Conservation (phyloP, 2,113 vertebrate genomes). For the Chloroceryle aenea region DNA sequence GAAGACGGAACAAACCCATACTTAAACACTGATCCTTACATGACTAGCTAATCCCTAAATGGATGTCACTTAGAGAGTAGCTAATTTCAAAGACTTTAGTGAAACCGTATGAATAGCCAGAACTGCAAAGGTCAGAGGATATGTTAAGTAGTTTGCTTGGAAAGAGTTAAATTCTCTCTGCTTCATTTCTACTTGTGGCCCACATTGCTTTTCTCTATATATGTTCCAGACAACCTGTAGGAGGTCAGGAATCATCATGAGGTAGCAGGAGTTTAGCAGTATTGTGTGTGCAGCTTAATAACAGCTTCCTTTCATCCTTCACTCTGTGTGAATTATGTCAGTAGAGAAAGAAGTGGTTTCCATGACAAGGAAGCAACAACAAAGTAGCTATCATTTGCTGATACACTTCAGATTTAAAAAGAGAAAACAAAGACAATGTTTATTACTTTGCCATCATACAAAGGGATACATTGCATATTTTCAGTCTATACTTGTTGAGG, state of each 20-base stretch:
- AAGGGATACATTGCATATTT: background rate
- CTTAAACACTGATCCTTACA: slow-evolving; percentile 61
- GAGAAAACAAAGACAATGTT: fast-evolving
- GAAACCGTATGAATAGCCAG: background rate
- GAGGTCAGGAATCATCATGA: background rate
- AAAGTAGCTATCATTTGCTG: background rate
- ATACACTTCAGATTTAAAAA: background rate
- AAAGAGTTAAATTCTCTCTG: background rate
- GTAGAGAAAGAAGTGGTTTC: background rate
- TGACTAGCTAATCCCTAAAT: slow-evolving; percentile 57
- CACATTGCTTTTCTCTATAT: background rate
- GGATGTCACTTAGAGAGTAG: slow-evolving; percentile 44
- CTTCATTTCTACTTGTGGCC: background rate
- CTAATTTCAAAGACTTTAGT: slow-evolving; percentile 58
- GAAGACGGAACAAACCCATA: slow-evolving; percentile 46
- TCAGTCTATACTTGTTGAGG: background rate
- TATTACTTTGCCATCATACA: background rate
- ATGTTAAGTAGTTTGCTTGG: background rate
- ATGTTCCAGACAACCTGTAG: background rate
- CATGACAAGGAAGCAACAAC: background rate
- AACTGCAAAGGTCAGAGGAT: background rate
- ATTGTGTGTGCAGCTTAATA: background rate
- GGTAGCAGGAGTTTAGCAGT: background rate
- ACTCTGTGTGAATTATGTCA: background rate
- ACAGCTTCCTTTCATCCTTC: background rate